phyloP scores from a whole-genome alignment of 2,113 vertebrate species.

The Pygoscelis antarcticus region DNA sequence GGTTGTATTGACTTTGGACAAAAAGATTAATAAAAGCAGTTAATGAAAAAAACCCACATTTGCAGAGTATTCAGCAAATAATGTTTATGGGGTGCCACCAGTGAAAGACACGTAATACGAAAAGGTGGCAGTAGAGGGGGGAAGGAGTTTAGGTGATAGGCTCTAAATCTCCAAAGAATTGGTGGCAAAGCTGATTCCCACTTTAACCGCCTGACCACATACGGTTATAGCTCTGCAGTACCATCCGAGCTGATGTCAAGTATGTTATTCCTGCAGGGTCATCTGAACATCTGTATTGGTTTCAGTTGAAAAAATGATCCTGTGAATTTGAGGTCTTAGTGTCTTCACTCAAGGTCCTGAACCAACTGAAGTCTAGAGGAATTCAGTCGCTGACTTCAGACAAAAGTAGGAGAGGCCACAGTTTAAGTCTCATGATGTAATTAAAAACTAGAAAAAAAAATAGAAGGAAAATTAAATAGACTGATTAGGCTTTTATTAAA shows the following conservation, averaged over 20 bases:
- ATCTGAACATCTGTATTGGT: neutral
- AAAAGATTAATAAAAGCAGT: neutral
- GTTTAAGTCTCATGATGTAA: neutral
- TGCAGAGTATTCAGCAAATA: neutral
- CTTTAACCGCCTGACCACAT: neutral
- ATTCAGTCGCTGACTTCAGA: neutral
- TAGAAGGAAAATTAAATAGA: neutral
- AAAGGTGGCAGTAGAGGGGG: neutral
- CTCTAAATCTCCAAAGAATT: neutral
- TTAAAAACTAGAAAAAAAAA: neutral
- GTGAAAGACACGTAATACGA: neutral
- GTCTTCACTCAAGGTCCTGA: neutral
- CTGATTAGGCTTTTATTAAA: constrained; percentile 23
- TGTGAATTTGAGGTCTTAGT: neutral
- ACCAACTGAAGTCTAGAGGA: neutral
- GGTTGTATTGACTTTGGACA: neutral
- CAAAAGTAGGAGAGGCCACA: neutral
- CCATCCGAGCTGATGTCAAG: neutral
- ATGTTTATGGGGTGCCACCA: neutral
- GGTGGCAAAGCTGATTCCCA: neutral
- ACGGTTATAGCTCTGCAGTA: neutral
- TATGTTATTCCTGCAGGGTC: neutral
- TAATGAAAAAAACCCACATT: neutral
- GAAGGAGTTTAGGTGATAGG: neutral
- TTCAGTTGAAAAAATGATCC: neutral